Evolutionary conservation across 2,113 vertebrate species (phyloP).

Genomic region (Cathartes aura): DNA sequence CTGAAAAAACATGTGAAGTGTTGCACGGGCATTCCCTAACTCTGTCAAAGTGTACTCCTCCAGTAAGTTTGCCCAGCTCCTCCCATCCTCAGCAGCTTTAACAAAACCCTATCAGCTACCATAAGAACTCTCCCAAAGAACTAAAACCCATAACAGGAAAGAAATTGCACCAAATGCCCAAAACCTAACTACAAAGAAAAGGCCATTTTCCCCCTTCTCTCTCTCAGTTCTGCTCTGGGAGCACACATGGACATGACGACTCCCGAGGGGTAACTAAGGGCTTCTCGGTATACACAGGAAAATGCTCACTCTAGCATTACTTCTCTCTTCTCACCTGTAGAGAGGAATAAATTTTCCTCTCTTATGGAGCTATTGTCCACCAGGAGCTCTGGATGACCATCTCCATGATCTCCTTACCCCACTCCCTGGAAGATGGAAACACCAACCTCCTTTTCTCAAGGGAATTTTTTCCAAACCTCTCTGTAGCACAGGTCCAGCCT

Average conservation of each 20-base stretch:
- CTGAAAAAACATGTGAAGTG: neutral
- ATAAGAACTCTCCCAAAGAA: neutral
- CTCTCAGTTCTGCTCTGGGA: neutral
- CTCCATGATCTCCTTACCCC: neutral
- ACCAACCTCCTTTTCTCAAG: neutral
- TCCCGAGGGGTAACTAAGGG: neutral
- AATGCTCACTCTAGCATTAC: neutral
- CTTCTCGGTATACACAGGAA: neutral
- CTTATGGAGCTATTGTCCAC: rapidly evolving
- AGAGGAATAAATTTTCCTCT: neutral
- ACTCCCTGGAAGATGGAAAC: neutral
- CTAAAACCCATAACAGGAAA: neutral
- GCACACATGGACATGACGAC: no score
- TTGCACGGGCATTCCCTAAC: neutral
- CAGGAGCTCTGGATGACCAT: neutral
- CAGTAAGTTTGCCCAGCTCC: neutral
- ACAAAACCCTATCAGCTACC: neutral
- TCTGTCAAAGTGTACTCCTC: neutral
- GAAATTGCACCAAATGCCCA: neutral
- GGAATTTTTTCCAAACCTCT: neutral
- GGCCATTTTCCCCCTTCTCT: neutral
- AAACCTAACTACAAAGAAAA: neutral
- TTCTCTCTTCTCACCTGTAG: neutral
- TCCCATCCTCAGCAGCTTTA: neutral
- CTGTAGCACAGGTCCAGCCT: neutral